Base-by-base conservation (phyloP, 1,140 invertebrate species). In the Drosophila mayri region DNA sequence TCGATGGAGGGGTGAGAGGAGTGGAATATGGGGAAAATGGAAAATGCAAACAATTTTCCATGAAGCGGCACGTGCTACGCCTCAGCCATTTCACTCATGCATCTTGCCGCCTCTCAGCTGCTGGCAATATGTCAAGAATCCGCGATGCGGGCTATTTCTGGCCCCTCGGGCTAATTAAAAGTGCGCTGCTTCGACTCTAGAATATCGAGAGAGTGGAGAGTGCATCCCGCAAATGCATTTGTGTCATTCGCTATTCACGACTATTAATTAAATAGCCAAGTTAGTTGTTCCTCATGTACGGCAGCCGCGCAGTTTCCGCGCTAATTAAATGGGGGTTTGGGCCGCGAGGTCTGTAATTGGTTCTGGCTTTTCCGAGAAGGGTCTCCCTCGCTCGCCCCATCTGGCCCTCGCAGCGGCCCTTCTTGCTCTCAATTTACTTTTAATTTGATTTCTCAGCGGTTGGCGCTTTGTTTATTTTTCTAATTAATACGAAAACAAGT, bases 51-150 rank as follows among this genome's bases (percentile, higher is more conserved):
- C 77, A 62, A 79, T 79, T 82, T 86, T 82, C 84, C 79, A 87
- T 68, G 70, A 73, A 73, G 57, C 76, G 76, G 61, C 81, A 79
- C 86, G 77, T 88, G 81, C 73, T 50, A 81, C 81, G 85, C 85
- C 85, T 79, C 74, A 81, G 28, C 60, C 65, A 81, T 90, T 80
- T 61, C 38, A 37, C 54, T 65, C 32, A 57, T 68, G 55, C 73
- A 58, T 44, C 55, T 77, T 66, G 46, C 54, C 46, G 46, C 49
- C 46, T n/a, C 52, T 65, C 85, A 90, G 85, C 85, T 90, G 85
- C 83, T 90, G 85, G 85, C 85, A 90, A 90, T 85, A 76, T 90
- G 86, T 90, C 85, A 90, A 90, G 85, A 90, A 90, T 90, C 77
- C 40, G 73, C 67, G 38, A 47, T 71, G 32, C 62, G 58, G 64